Evolutionary conservation across 2,888 invertebrate genomes (phyloP).

Genomic region (Drosophila maculinotata): DNA sequence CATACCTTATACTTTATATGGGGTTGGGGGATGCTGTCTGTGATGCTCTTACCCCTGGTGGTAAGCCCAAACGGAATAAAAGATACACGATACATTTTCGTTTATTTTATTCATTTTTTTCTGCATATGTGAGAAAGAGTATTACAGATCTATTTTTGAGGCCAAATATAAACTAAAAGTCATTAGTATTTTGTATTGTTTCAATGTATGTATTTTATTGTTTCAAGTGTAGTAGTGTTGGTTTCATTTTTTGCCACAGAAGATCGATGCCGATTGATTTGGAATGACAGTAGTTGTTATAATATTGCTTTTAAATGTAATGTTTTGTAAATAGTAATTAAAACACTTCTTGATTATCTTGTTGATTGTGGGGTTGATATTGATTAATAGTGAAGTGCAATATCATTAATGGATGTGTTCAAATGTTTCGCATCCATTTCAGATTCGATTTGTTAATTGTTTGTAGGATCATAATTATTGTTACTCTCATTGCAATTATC

Average conservation of each 20-base stretch:
- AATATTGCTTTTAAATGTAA: no score
- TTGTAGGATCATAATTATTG: no score
- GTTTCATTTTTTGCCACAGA: background rate
- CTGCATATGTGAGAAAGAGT: background rate
- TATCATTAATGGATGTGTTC: background rate
- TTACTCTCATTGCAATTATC: background rate
- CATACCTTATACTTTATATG: background rate
- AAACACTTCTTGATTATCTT: no score
- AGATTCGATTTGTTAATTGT: no score
- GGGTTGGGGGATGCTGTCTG: background rate
- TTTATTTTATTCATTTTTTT: background rate
- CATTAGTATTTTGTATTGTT: background rate
- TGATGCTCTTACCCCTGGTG: background rate
- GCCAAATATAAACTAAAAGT: background rate
- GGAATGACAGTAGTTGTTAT: background rate
- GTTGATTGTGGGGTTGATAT: background rate
- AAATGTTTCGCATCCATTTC: no score
- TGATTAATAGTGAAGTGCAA: no score
- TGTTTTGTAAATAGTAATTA: no score
- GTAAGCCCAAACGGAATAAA: conserved; percentile 3
- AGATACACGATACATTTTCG: background rate
- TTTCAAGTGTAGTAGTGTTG: background rate
- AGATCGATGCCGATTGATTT: background rate
- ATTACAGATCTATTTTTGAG: background rate
- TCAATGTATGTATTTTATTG: no score